These are phyloP conservation scores for Phrynosoma platyrhinos DNA, from an alignment of 2,113 vertebrate species.

Conservation along the genomic window DNA sequence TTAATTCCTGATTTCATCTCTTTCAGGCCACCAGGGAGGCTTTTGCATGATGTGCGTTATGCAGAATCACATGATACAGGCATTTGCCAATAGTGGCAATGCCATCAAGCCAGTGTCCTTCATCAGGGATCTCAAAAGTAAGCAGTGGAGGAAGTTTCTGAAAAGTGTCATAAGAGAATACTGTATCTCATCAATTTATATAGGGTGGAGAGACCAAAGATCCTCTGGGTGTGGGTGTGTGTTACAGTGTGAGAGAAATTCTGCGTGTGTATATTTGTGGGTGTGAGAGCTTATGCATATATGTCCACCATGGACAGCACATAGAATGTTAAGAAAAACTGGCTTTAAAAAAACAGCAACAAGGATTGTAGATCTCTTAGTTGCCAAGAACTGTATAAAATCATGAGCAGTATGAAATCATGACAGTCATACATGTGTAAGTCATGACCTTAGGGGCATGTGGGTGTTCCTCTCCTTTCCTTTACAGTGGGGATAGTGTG, in stretches of 20 bases:
- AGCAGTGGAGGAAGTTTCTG: constrained; percentile 60
- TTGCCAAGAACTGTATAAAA: neutral
- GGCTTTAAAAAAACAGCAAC: neutral
- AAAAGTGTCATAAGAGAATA: neutral
- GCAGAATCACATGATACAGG: constrained; percentile 95
- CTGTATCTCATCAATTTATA: neutral
- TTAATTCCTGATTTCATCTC: fast-evolving
- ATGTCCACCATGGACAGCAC: neutral
- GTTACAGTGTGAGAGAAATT: no score
- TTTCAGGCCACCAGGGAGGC: constrained; percentile 89
- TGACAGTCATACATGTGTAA: neutral
- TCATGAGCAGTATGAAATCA: neutral
- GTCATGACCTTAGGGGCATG: neutral
- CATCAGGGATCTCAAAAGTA: constrained; percentile 94
- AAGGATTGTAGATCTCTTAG: neutral
- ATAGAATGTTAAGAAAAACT: neutral
- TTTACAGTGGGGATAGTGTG: no score
- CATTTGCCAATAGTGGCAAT: constrained; percentile 93
- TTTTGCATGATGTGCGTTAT: constrained; percentile 98
- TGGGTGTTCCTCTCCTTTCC: neutral
- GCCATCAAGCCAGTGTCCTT: constrained; percentile 93
- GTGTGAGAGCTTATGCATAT: neutral
- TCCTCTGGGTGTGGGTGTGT: no score
- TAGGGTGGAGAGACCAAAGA: neutral
- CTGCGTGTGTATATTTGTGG: no score